Conservation (phyloP, 1,140 invertebrate genomes). For the Drosophila subobscura region DNA sequence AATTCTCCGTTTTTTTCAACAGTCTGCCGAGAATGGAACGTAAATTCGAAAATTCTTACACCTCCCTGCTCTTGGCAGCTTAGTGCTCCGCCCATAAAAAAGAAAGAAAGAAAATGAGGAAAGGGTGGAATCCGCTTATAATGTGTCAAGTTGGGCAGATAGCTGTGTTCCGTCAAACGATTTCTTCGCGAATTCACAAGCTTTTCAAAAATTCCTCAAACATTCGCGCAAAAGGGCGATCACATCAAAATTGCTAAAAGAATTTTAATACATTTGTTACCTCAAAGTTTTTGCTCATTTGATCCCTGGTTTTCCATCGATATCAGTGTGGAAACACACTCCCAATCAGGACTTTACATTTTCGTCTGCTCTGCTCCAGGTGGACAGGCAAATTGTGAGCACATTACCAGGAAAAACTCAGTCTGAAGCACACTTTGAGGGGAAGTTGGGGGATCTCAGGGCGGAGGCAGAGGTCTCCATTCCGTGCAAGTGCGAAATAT, state of each 20-base stretch:
- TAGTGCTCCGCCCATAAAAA: conserved; percentile 14
- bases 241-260: neutral
- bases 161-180: neutral
- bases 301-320: neutral
- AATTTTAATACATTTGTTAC: neutral
- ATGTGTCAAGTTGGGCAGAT: neutral
- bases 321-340: conserved; percentile 9
- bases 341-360: conserved; percentile 26
- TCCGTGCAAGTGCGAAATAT: conserved; percentile 76
- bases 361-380: conserved; percentile 16
- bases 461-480: conserved; percentile 24
- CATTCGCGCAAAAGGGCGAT: neutral
- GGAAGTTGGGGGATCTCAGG: conserved; percentile 29
- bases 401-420: conserved; percentile 36
- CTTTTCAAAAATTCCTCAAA: neutral
- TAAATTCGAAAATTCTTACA: conserved; percentile 45
- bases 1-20: conserved; percentile 24
- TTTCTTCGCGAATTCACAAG: neutral
- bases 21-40: conserved; percentile 20
- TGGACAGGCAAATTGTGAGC: conserved; percentile 39
- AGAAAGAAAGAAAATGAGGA: neutral
- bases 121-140: conserved; percentile 24
- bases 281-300: neutral
- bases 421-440: conserved; percentile 3
- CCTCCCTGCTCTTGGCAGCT: conserved; percentile 21